Evolutionary conservation across 2,113 vertebrate species (phyloP).

Genomic region (Thamnaconus septentrionalis): DNA sequence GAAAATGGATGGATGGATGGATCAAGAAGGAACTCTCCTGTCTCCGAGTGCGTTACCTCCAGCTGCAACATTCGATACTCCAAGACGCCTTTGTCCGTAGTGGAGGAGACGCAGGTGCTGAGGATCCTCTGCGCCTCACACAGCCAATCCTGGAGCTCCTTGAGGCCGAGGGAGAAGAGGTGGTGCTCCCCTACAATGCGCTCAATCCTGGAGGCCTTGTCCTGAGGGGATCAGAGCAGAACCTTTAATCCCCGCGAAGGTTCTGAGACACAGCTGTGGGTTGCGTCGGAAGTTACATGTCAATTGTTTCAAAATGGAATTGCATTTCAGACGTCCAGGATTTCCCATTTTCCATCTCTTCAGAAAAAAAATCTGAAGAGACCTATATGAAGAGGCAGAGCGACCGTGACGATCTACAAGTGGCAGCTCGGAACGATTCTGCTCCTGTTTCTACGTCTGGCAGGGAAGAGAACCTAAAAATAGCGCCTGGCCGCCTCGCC

Average conservation of each 20-base stretch:
- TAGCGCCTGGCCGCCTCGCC: conserved; percentile 36
- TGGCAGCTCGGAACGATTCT: conserved; percentile 38
- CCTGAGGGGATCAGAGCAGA: conserved; percentile 71
- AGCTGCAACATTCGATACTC: conserved; percentile 91
- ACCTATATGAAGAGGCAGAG: conserved; percentile 26
- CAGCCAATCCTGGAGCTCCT: conserved; percentile 93
- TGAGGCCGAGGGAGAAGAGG: conserved; percentile 86
- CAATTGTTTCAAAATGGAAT: too few species aligned
- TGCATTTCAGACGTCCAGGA: too few species aligned
- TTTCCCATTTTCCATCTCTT: too few species aligned
- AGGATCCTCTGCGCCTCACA: conserved; percentile 85
- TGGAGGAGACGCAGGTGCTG: conserved; percentile 84
- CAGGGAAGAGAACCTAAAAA: conserved; percentile 62
- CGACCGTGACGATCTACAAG: conserved; percentile 30
- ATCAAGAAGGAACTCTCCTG: background rate
- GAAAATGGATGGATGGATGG: background rate
- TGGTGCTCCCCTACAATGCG: conserved; percentile 89
- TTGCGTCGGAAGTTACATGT: too few species aligned
- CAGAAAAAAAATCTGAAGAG: conserved; percentile 2
- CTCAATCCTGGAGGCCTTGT: conserved; percentile 91
- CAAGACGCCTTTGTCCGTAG: conserved; percentile 87
- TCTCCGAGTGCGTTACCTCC: conserved; percentile 77
- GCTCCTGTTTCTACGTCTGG: conserved; percentile 56
- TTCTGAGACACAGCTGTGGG: conserved; percentile 1
- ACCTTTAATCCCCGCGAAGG: background rate